A percentile compares a stretch with the other conserved stretches of the same genome.
phyloP scores from a whole-genome alignment of 2,888 invertebrate species.

The Dryadula phaetusa region DNA sequence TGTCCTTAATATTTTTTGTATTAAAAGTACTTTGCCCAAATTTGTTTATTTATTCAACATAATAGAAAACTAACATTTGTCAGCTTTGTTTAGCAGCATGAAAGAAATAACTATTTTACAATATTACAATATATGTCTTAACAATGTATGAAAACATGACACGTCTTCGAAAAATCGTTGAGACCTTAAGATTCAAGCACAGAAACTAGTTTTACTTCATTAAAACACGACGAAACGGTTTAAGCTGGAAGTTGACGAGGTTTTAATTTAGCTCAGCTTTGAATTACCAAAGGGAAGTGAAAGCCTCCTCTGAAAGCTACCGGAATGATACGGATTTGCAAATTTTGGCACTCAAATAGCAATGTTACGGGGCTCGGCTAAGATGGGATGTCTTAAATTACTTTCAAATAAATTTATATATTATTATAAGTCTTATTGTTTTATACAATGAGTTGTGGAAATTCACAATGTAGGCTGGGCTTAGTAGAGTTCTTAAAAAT shows the following conservation, averaged over 20 bases:
- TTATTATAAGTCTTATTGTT: not conserved
- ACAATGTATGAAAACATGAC: not conserved
- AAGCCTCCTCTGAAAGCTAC: constrained; percentile 32
- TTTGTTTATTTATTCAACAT: too few relatives aligned
- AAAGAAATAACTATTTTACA: too few relatives aligned
- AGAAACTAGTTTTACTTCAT: constrained; percentile 36
- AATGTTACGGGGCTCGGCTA: constrained; percentile 4
- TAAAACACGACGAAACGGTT: constrained; percentile 48
- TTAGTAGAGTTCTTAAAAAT: not conserved
- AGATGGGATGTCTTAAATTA: constrained; percentile 21
- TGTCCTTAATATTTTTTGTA: too few relatives aligned
- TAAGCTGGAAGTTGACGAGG: constrained; percentile 57
- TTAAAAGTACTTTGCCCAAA: too few relatives aligned
- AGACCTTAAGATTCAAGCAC: constrained; percentile 23
- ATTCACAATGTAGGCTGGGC: too few relatives aligned
- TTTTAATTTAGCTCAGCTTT: constrained; percentile 61
- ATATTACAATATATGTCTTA: not conserved
- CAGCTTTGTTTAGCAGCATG: too few relatives aligned
- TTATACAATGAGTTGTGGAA: not conserved
- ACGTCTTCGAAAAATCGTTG: constrained; percentile 5
- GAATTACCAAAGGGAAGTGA: constrained; percentile 55
- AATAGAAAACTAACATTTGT: too few relatives aligned
- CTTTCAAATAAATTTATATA: constrained; percentile 12
- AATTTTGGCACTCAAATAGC: constrained; percentile 35
- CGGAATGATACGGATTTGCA: constrained; percentile 33